A percentile compares a stretch with the other conserved stretches of the same genome.
These are phyloP conservation scores for Illadopsis cleaveri DNA, from an alignment of 2,113 vertebrate genomes.

Conservation along the genomic window DNA sequence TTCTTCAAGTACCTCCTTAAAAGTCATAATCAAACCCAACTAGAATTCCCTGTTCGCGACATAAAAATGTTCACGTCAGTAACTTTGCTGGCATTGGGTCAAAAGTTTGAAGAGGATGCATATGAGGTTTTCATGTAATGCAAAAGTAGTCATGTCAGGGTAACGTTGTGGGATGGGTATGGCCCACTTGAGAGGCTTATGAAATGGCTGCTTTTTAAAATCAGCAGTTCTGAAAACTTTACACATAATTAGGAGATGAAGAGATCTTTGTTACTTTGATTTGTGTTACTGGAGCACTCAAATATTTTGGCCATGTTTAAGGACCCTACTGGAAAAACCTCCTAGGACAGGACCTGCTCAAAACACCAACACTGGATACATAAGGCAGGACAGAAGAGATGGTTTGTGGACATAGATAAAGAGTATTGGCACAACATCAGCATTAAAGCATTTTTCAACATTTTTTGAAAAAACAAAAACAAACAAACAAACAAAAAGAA, in stretches of 20 bases:
- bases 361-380: accelerated
- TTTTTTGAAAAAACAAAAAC: accelerated
- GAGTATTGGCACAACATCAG: background rate
- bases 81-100: background rate
- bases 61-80: background rate
- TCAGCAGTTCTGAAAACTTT: background rate
- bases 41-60: background rate
- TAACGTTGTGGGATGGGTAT: accelerated
- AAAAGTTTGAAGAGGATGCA: background rate
- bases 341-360: background rate
- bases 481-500: too few relatives aligned
- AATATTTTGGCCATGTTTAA: background rate
- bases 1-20: background rate
- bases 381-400: background rate
- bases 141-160: background rate
- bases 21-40: background rate
- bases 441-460: background rate
- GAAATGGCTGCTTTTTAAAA: background rate
- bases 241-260: background rate
- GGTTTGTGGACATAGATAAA: too few relatives aligned
- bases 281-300: background rate
- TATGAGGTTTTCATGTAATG: background rate
- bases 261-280: background rate
- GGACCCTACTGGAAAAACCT: background rate
- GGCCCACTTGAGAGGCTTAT: background rate